Base-by-base conservation (phyloP, 1,140 invertebrate genomes). In the Colletes gigas region DNA sequence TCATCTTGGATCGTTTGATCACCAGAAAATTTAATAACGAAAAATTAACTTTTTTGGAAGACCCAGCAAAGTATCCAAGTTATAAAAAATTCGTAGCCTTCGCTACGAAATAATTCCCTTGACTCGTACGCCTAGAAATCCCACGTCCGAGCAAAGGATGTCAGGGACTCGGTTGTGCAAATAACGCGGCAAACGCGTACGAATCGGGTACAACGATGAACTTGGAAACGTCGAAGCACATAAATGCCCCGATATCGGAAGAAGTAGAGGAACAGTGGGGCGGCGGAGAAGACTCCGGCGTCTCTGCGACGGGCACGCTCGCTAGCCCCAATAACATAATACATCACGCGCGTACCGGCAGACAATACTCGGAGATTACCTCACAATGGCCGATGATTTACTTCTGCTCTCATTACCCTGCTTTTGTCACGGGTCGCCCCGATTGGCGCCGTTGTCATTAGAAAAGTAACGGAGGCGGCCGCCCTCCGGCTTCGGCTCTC, bases 351-450 rank as follows among this genome's bases (percentile, higher is more conserved):
- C 87, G 83, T 74, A 86, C 76, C 66, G 72, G 66, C 90, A 91
- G 88, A 92, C 91, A 92, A 92, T 92, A 91, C 84, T 52, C 85
- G 83, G 78, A 76, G 90, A 92, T 92, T 92, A 91, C 88, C 88
- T 88, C 89, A 92, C 91, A 92, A 92, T 92, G 87, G 89, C 57
- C 90, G 89, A 92, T 92, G 91, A 92, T 92, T 92, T 91, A 92
- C 89, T 91, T 89, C 85, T 90, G 85, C 89, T 91, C 90, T 92
- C 90, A 91, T 92, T 92, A 91, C 89, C 89, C 86, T 87, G 88
- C 89, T 89, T 85, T 92, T 91, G 90, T 92, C 88, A 88, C 86
- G 50, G 82, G 69, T 75, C 88, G 84, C 83, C 85, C 75, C 81
- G 88, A 87, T 86, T 89, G 86, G 87, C 78, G 73, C 84, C 83